phyloP scores from a whole-genome alignment of 2,797 vertebrate genomes.

The Naso thynnoides region DNA sequence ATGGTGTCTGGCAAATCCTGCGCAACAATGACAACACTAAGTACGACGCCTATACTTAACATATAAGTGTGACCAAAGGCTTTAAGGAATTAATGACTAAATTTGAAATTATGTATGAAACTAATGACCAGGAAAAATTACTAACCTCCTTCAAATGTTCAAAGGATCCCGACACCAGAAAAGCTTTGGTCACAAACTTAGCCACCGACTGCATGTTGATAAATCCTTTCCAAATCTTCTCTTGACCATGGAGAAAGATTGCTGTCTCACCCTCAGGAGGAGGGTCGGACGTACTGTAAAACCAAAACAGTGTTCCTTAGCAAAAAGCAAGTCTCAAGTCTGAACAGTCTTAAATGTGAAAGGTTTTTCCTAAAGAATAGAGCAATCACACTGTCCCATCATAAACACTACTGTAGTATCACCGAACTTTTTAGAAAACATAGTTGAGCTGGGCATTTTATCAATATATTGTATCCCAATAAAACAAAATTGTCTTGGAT shows the following conservation, averaged over 20 bases:
- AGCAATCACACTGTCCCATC: not conserved
- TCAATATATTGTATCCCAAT: no score
- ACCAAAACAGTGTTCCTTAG: constrained; percentile 48
- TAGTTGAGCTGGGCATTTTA: no score
- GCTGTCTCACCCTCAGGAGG: constrained; percentile 93
- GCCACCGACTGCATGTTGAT: constrained; percentile 99
- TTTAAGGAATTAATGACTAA: not conserved
- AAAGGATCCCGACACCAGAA: constrained; percentile 95
- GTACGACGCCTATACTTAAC: not conserved
- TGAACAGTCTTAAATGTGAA: not conserved
- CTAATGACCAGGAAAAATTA: constrained; percentile 1
- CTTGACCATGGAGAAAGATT: constrained; percentile 93
- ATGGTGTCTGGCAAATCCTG: constrained; percentile 99
- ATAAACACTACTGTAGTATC: not conserved
- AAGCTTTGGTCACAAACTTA: constrained; percentile 99
- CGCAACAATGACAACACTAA: constrained; percentile 48
- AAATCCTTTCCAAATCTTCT: constrained; percentile 98
- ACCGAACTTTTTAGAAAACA: no score
- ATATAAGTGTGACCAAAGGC: not conserved
- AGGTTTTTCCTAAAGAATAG: not conserved
- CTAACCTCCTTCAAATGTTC: constrained; percentile 96
- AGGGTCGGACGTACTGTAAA: constrained; percentile 87
- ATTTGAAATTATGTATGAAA: not conserved
- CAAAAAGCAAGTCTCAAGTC: not conserved
- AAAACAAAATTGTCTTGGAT: no score